phyloP scores from a whole-genome alignment of 2,113 vertebrate species.

The Bufo gargarizans region DNA sequence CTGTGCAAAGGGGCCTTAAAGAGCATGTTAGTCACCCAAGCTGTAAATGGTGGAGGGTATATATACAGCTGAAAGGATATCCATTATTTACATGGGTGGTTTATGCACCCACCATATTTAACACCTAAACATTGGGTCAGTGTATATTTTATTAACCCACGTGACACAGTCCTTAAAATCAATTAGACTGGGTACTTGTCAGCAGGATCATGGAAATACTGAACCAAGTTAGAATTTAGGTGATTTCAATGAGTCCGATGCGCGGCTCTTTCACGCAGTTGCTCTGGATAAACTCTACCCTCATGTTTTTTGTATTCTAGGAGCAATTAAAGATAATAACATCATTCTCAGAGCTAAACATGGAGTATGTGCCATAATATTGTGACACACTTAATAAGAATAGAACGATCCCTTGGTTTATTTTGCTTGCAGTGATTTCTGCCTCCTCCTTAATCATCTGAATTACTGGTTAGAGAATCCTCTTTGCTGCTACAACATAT shows the following conservation, averaged over 20 bases:
- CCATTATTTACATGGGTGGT: neutral
- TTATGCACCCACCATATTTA: too few relatives aligned
- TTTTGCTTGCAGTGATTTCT: slow-evolving; percentile 67
- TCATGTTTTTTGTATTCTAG: slow-evolving; percentile 14
- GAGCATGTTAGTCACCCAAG: neutral
- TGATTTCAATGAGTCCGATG: neutral
- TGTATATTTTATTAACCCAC: too few relatives aligned
- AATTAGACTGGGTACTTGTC: neutral
- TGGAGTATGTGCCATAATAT: slow-evolving; percentile 62
- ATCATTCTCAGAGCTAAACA: slow-evolving; percentile 9
- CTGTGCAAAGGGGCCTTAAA: too few relatives aligned
- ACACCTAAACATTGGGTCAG: too few relatives aligned
- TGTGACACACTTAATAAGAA: slow-evolving; percentile 70
- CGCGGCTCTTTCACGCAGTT: neutral
- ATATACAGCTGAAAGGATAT: neutral
- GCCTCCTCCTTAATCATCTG: slow-evolving; percentile 69
- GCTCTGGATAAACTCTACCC: neutral
- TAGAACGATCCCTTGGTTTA: slow-evolving; percentile 66
- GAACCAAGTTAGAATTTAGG: neutral
- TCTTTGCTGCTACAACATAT: slow-evolving; percentile 66
- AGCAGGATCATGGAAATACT: neutral
- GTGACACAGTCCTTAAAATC: neutral
- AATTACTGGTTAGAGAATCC: slow-evolving; percentile 65
- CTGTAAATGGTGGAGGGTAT: neutral
- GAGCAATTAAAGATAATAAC: slow-evolving; percentile 52